A percentile compares a stretch with the other conserved stretches of the same genome.
phyloP scores from a whole-genome alignment of 2,113 vertebrate species.

The Labeo rohita region DNA sequence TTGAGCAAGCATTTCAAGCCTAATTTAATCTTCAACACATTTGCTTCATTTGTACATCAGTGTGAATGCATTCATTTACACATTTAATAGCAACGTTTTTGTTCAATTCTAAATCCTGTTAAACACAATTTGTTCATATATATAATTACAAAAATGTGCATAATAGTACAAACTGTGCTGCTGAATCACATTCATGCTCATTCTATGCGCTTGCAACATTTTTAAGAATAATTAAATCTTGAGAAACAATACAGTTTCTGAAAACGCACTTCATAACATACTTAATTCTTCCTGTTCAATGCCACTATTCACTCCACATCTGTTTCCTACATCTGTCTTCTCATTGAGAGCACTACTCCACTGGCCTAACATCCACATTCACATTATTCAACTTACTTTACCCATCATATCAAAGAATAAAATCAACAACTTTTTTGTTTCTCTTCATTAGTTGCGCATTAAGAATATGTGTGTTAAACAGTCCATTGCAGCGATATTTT shows the following conservation, averaged over 20 bases:
- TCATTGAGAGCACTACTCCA: neutral
- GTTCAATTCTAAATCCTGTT: neutral
- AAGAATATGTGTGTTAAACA: neutral
- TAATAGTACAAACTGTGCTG: neutral
- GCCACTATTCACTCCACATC: neutral
- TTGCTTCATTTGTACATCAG: neutral
- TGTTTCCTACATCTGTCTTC: neutral
- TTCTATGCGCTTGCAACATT: neutral
- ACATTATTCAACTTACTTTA: neutral
- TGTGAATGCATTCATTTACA: neutral
- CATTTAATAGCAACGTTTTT: neutral
- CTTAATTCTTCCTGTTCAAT: neutral
- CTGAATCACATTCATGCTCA: neutral
- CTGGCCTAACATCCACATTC: neutral
- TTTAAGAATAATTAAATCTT: neutral
- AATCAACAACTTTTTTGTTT: neutral
- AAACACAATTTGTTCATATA: neutral
- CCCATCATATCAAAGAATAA: neutral
- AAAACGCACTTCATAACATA: neutral
- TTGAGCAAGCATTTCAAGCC: neutral
- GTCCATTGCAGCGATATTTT: neutral
- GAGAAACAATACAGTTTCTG: neutral
- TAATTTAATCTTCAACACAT: neutral
- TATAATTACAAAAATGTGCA: neutral
- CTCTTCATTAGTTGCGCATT: neutral